Percentiles rank a stretch among this genome's conserved stretches.
phyloP scores from a whole-genome alignment of 2,797 vertebrate genomes.

The Propithecus deckenii region DNA sequence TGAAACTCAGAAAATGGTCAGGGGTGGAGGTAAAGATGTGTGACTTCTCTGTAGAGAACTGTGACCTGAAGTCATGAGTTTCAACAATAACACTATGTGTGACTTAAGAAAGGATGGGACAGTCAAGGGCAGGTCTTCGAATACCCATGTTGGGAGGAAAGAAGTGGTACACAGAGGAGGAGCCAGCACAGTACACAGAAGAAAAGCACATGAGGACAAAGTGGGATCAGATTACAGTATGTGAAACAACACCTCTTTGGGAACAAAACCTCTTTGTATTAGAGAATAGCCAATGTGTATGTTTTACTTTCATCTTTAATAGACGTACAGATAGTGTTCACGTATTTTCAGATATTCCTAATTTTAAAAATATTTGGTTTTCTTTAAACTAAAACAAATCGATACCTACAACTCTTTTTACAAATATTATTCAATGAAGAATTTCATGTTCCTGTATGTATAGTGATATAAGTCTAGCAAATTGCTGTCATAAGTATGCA shows the following conservation, averaged over 20 bases:
- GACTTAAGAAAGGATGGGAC: neutral
- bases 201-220: neutral
- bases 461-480: neutral
- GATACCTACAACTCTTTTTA: neutral
- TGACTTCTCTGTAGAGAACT: neutral
- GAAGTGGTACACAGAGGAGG: neutral
- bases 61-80: neutral
- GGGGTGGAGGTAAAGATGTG: neutral
- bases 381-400: neutral
- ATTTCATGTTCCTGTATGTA: neutral
- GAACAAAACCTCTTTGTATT: neutral
- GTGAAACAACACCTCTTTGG: neutral
- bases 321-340: rapidly evolving
- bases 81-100: neutral
- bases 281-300: neutral
- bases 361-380: neutral
- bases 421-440: neutral
- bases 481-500: rapidly evolving
- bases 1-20: neutral
- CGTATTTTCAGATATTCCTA: neutral
- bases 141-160: neutral
- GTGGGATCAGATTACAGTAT: too few relatives aligned
- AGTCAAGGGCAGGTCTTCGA: neutral
- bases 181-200: neutral
- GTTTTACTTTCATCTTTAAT: neutral